These are phyloP conservation scores for Stigmatopora nigra DNA, from an alignment of 2,113 vertebrate species.

Conservation along the genomic window DNA sequence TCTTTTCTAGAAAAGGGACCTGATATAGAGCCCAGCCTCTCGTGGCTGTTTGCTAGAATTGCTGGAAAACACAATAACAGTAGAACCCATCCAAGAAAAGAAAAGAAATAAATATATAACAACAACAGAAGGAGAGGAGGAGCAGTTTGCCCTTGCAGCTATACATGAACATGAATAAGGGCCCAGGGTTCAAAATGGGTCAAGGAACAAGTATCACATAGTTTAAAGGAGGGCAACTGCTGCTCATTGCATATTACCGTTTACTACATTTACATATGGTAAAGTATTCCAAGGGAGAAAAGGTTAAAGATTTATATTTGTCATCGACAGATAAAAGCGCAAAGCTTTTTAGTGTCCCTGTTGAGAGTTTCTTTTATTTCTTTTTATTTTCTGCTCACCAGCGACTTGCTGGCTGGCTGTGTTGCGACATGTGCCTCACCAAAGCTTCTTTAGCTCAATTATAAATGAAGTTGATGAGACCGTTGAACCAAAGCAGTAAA, in stretches of 20 bases:
- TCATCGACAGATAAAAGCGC: background rate
- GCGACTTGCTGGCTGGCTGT: background rate
- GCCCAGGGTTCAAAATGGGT: constrained; percentile 53
- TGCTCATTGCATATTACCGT: too few relatives aligned
- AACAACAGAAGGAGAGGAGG: constrained; percentile 58
- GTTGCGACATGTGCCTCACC: background rate
- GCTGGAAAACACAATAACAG: constrained; percentile 38
- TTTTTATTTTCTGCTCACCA: background rate
- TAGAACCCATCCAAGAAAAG: constrained; percentile 25
- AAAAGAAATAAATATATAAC: constrained; percentile 19
- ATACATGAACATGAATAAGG: constrained; percentile 43
- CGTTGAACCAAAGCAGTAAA: constrained; percentile 2
- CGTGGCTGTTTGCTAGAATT: constrained; percentile 30
- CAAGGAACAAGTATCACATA: constrained; percentile 42
- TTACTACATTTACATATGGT: background rate
- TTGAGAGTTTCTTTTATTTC: background rate
- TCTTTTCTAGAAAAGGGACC: constrained; percentile 44
- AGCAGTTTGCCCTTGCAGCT: constrained; percentile 48
- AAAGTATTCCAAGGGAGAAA: background rate
- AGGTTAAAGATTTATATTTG: background rate
- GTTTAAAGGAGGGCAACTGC: constrained; percentile 30
- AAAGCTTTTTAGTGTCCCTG: background rate
- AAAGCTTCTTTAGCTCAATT: constrained; percentile 7
- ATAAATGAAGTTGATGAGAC: constrained; percentile 10
- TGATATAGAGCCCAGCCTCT: constrained; percentile 44